Conservation (phyloP, 2,888 invertebrate species). For the Epinotia nisella region DNA sequence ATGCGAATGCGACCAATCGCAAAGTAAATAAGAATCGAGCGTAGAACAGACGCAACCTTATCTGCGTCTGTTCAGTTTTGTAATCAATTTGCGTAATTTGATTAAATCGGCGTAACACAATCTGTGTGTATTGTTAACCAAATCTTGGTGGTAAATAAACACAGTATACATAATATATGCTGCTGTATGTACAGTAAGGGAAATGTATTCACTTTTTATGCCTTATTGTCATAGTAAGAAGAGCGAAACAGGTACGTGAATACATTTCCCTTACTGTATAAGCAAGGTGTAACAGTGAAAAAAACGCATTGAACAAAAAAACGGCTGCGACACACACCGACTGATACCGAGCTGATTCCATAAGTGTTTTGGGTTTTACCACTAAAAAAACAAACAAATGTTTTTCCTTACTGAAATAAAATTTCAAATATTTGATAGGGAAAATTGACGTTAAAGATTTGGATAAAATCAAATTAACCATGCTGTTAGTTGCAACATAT, state of each 20-base stretch:
- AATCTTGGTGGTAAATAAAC: constrained; percentile 13
- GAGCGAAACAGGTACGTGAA: too few species aligned
- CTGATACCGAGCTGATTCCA: too few species aligned
- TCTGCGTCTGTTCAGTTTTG: constrained; percentile 33
- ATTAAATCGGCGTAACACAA: constrained; percentile 26
- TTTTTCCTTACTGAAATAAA: not conserved
- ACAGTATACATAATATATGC: not conserved
- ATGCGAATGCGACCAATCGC: not conserved
- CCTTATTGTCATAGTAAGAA: too few species aligned
- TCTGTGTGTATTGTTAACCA: constrained; percentile 25
- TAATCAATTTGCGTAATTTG: constrained; percentile 34
- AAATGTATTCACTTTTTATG: too few species aligned
- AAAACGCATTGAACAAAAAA: not conserved
- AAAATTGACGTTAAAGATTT: not conserved
- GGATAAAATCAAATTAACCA: not conserved
- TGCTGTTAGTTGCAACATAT: not conserved
- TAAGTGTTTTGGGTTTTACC: too few species aligned
- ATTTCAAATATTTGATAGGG: not conserved
- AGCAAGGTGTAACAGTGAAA: not conserved
- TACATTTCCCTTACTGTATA: too few species aligned
- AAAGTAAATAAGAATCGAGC: constrained; percentile 7
- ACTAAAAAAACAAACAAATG: not conserved
- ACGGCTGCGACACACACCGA: not conserved
- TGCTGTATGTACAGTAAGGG: too few species aligned
- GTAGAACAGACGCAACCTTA: constrained; percentile 18